Evolutionary conservation across 2,888 invertebrate genomes (phyloP).

Genomic region (Leptura quadrifasciata): DNA sequence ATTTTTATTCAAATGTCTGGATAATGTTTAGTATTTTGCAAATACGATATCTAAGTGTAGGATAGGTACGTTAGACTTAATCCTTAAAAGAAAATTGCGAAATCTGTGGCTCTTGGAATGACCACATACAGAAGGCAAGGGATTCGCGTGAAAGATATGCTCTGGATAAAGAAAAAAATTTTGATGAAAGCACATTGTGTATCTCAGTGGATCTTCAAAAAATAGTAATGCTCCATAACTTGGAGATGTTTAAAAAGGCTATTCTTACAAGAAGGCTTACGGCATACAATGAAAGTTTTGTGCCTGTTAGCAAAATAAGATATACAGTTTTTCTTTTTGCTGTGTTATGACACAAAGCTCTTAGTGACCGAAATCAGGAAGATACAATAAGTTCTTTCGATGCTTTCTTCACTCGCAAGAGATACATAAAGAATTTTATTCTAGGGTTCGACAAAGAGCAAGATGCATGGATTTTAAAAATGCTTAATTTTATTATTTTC

Average conservation of each 20-base stretch:
- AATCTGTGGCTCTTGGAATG: slow-evolving; percentile 33
- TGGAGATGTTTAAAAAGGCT: slow-evolving; percentile 43
- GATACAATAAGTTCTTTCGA: background rate
- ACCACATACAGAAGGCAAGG: slow-evolving; percentile 36
- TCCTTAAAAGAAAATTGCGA: slow-evolving; percentile 40
- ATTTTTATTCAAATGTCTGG: slow-evolving; percentile 24
- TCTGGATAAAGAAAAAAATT: slow-evolving; percentile 33
- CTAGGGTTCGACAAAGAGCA: slow-evolving; percentile 54
- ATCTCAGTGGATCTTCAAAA: slow-evolving; percentile 41
- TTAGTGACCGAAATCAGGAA: background rate
- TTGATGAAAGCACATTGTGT: slow-evolving; percentile 29
- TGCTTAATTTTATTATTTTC: too few relatives aligned
- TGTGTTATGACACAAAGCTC: background rate
- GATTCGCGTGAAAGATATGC: slow-evolving; percentile 38
- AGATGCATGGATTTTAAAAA: too few relatives aligned
- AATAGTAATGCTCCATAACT: slow-evolving; percentile 44
- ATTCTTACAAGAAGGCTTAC: slow-evolving; percentile 43
- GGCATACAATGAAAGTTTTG: slow-evolving; percentile 51
- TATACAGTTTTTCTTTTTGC: slow-evolving; percentile 33
- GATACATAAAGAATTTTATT: slow-evolving; percentile 49
- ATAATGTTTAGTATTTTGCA: slow-evolving; percentile 15
- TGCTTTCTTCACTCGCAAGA: slow-evolving; percentile 26
- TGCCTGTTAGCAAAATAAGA: slow-evolving; percentile 42
- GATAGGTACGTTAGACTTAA: slow-evolving; percentile 5
- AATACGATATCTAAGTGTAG: slow-evolving; percentile 13